phyloP scores from a whole-genome alignment of 2,888 invertebrate species.

The Leucoma salicis region DNA sequence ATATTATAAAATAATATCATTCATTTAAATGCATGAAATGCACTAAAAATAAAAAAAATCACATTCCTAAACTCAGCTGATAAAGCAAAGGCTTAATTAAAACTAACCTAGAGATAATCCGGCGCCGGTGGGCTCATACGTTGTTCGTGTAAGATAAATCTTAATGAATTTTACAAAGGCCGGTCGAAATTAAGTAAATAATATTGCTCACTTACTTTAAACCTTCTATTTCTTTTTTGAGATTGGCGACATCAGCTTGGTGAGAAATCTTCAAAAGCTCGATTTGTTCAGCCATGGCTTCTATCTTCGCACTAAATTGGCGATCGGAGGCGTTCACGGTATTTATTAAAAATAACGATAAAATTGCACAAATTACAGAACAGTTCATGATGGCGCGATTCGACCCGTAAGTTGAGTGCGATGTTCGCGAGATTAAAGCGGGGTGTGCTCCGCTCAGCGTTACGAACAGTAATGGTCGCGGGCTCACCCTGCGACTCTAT shows the following conservation, averaged over 20 bases:
- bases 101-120: too few species aligned
- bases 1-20: too few species aligned
- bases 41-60: too few species aligned
- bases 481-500: slow-evolving; percentile 32
- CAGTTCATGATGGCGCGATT: slow-evolving; percentile 45
- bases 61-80: neutral
- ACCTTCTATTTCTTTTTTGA: slow-evolving; percentile 58
- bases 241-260: slow-evolving; percentile 44
- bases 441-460: slow-evolving; percentile 36
- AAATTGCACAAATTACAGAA: slow-evolving; percentile 39
- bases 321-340: slow-evolving; percentile 45
- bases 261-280: slow-evolving; percentile 52
- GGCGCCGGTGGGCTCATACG: too few species aligned
- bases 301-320: slow-evolving; percentile 45
- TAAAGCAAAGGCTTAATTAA: too few species aligned
- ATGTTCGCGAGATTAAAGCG: slow-evolving; percentile 21
- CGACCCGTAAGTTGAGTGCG: slow-evolving; percentile 20
- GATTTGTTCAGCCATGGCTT: slow-evolving; percentile 51
- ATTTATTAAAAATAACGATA: slow-evolving; percentile 42
- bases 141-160: too few species aligned
- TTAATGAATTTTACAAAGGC: too few species aligned
- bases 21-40: too few species aligned
- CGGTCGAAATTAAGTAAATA: slow-evolving; percentile 15
- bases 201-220: slow-evolving; percentile 58
- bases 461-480: slow-evolving; percentile 48